Conservation (phyloP, 2,888 invertebrate species). For the Phalangium opilio region DNA sequence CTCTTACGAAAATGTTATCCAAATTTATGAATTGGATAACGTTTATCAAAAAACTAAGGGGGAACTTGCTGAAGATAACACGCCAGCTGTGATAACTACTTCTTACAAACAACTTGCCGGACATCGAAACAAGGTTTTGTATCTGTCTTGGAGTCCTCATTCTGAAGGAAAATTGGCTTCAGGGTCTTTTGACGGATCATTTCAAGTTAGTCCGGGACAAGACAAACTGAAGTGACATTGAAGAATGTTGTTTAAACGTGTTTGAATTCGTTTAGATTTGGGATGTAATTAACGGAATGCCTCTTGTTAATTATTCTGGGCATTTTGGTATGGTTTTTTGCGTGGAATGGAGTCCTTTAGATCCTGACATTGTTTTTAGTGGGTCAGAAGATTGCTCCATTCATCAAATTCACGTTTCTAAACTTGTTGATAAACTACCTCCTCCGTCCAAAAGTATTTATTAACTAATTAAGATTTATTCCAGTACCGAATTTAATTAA, state of each 20-base stretch:
- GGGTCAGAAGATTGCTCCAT: slow-evolving; percentile 51
- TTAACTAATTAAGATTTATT: no score
- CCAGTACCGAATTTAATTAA: no score
- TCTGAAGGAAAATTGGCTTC: slow-evolving; percentile 46
- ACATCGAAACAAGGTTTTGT: slow-evolving; percentile 42
- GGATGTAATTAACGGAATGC: slow-evolving; percentile 40
- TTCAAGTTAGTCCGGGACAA: slow-evolving; percentile 45
- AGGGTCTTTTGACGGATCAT: slow-evolving; percentile 50
- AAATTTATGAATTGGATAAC: slow-evolving; percentile 34
- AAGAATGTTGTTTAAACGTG: no score
- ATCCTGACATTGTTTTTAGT: slow-evolving; percentile 44
- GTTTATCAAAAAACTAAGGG: no score
- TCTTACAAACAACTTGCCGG: slow-evolving; percentile 24
- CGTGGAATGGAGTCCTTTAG: slow-evolving; percentile 48
- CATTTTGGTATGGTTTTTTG: slow-evolving; percentile 41
- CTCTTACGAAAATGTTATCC: slow-evolving; percentile 38
- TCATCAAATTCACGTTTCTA: slow-evolving; percentile 45
- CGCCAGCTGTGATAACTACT: no score
- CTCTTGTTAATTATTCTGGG: slow-evolving; percentile 44
- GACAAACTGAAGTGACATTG: not conserved
- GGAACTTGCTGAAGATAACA: no score
- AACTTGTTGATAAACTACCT: slow-evolving; percentile 26
- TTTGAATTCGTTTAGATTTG: slow-evolving; percentile 45
- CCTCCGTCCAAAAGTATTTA: slow-evolving; percentile 8
- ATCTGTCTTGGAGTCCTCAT: slow-evolving; percentile 53